phyloP scores from a whole-genome alignment of 2,888 invertebrate species.

The Liposcelis brunnea region DNA sequence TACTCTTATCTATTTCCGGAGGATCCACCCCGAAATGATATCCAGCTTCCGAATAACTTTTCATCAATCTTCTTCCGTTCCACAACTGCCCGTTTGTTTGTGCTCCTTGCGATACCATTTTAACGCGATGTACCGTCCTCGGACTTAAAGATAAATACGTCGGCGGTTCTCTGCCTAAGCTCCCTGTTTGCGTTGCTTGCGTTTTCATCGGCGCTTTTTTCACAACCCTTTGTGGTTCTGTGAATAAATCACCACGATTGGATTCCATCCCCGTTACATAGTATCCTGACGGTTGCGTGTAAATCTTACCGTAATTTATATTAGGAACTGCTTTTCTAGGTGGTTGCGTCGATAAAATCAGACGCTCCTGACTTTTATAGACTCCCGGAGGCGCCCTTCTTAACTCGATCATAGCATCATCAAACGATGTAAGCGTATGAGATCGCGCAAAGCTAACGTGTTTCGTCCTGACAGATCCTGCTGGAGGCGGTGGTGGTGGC shows the following conservation, averaged over 20 bases:
- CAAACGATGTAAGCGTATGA: constrained; percentile 71
- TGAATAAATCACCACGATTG: constrained; percentile 23
- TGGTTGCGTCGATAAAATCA: constrained; percentile 28
- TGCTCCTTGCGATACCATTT: constrained; percentile 78
- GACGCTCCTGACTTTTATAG: constrained; percentile 42
- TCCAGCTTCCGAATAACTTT: constrained; percentile 67
- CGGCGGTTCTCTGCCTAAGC: constrained; percentile 47
- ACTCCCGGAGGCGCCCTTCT: constrained; percentile 18
- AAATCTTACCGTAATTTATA: constrained; percentile 2
- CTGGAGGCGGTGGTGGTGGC: constrained; percentile 40
- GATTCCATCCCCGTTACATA: too few species aligned
- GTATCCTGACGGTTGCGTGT: too few species aligned
- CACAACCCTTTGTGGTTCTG: constrained; percentile 42
- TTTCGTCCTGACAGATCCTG: constrained; percentile 51
- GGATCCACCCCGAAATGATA: constrained; percentile 24
- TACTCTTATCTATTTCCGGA: constrained; percentile 17
- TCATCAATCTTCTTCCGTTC: constrained; percentile 59
- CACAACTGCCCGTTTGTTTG: constrained; percentile 72
- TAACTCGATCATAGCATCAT: constrained; percentile 40
- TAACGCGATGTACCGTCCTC: constrained; percentile 58
- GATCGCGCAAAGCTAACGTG: constrained; percentile 84
- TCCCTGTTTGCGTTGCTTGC: constrained; percentile 75
- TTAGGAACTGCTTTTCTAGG: not conserved
- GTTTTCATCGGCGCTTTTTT: constrained; percentile 79
- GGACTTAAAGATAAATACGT: constrained; percentile 52